These are phyloP conservation scores for Eretmochelys imbricata DNA, from an alignment of 2,113 vertebrate genomes.

Conservation along the genomic window DNA sequence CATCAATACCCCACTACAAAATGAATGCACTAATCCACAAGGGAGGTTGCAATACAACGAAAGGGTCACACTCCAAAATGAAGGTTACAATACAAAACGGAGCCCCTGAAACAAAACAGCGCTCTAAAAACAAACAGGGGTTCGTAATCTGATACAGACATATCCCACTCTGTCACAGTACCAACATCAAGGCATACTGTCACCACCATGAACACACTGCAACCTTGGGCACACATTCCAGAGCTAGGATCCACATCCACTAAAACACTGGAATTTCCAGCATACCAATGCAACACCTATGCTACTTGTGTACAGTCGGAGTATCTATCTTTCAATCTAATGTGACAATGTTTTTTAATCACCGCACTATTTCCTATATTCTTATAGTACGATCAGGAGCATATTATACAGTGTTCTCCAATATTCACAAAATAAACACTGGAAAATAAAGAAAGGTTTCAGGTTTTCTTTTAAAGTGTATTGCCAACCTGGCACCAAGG, in stretches of 20 bases:
- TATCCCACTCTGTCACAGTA: not conserved
- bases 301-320: rapidly evolving
- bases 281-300: rapidly evolving
- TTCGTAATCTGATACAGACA: rapidly evolving
- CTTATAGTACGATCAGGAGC: rapidly evolving
- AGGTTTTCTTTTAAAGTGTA: not conserved
- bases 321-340: not conserved
- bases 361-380: not conserved
- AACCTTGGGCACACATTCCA: not conserved
- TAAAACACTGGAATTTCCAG: not conserved
- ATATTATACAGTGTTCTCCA: not conserved
- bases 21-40: not conserved
- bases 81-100: not conserved
- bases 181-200: not conserved
- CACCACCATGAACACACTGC: not conserved
- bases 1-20: not conserved
- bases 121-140: not conserved
- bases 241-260: rapidly evolving
- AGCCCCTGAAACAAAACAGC: not conserved
- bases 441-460: not conserved
- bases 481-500: not conserved
- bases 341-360: not conserved
- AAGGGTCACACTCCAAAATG: not conserved
- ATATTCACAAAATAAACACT: not conserved
- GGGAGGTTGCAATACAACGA: rapidly evolving